A percentile compares a stretch with the other conserved stretches of the same genome.
phyloP scores from a whole-genome alignment of 2,797 vertebrate genomes.

The Phataginus tricuspis region DNA sequence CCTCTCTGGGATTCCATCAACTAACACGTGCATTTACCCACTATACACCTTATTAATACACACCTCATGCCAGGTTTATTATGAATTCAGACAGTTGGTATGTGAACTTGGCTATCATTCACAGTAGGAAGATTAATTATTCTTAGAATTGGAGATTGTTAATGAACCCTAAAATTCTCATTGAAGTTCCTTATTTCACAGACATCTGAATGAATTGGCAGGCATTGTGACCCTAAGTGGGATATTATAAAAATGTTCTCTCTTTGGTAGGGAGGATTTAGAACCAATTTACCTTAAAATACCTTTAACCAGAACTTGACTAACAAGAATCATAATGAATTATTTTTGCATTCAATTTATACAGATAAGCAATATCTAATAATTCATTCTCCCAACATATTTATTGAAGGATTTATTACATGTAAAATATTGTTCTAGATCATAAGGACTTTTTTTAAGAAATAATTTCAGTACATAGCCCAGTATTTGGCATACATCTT shows the following conservation, averaged over 20 bases:
- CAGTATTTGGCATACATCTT: neutral
- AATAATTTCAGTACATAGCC: neutral
- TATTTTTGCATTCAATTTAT: constrained; percentile 20
- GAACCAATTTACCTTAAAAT: constrained; percentile 35
- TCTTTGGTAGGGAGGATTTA: constrained; percentile 41
- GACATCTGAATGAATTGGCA: neutral
- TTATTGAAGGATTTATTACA: neutral
- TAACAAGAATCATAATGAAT: neutral
- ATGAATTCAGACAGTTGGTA: constrained; percentile 26
- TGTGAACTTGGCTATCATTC: constrained; percentile 24
- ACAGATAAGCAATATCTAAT: neutral
- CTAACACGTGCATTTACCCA: constrained; percentile 19
- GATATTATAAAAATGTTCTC: neutral
- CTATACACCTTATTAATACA: neutral
- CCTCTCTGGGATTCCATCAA: constrained; percentile 55
- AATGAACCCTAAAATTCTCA: constrained; percentile 37
- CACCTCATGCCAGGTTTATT: neutral
- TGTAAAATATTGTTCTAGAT: neutral
- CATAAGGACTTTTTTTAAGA: neutral
- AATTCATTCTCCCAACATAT: neutral
- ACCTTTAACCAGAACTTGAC: constrained; percentile 20
- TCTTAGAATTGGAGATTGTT: constrained; percentile 42
- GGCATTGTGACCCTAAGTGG: neutral
- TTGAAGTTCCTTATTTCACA: neutral
- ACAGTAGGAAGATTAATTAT: constrained; percentile 16